These are phyloP conservation scores for Strigamia maritima DNA, from an alignment of 2,888 invertebrate species.

Conservation along the genomic window DNA sequence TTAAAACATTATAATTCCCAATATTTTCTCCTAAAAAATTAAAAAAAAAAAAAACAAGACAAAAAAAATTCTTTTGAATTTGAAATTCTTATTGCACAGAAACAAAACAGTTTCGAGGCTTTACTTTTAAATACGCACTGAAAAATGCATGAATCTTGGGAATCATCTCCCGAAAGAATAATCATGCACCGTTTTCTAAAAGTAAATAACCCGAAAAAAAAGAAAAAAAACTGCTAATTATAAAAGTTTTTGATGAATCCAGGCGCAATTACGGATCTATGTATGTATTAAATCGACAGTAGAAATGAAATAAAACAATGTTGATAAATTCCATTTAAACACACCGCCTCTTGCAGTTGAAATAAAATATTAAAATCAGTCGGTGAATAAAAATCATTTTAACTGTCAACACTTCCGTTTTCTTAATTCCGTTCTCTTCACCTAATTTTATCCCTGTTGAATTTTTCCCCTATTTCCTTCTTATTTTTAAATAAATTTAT, in stretches of 20 bases:
- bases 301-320: no score
- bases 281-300: no score
- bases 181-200: not conserved
- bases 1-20: not conserved
- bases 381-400: no score
- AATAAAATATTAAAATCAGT: no score
- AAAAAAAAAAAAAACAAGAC: no score
- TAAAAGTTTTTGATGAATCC: no score
- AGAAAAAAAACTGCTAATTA: no score
- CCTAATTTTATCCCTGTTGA: not conserved
- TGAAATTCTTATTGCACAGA: not conserved
- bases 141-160: not conserved
- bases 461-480: not conserved
- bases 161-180: not conserved
- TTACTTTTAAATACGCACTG: not conserved
- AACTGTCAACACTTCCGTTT: no score
- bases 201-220: no score
- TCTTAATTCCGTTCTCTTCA: not conserved
- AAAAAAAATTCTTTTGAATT: not conserved
- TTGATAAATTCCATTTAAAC: no score
- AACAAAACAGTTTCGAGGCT: not conserved
- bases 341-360: no score
- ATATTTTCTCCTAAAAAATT: not conserved
- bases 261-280: no score
- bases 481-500: not conserved